phyloP scores from a whole-genome alignment of 2,113 vertebrate species.

The Calyptomena viridis region DNA sequence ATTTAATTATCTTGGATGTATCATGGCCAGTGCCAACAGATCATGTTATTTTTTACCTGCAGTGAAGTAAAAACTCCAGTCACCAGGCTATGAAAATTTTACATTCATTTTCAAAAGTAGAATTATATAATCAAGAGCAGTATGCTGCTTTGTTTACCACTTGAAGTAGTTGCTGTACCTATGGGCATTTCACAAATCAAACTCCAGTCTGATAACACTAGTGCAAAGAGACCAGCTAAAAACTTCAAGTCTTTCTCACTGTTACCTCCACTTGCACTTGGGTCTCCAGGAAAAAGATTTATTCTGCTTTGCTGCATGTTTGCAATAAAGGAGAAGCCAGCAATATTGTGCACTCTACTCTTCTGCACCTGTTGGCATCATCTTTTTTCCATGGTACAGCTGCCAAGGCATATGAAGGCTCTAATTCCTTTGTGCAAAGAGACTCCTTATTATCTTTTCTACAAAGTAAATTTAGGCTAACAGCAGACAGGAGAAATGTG shows the following conservation, averaged over 20 bases:
- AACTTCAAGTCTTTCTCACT: not conserved
- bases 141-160: not conserved
- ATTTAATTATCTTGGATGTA: not conserved
- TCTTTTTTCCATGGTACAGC: not conserved
- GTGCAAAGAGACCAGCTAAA: not conserved
- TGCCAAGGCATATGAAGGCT: not conserved
- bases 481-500: not conserved
- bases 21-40: not conserved
- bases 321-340: not conserved
- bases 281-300: not conserved
- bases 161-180: not conserved
- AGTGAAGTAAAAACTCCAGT: not conserved
- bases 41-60: not conserved
- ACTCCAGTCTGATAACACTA: not conserved
- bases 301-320: not conserved
- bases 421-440: slow-evolving; percentile 13
- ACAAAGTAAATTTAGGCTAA: slow-evolving; percentile 11
- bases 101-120: not conserved
- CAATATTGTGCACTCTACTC: not conserved
- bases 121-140: not conserved
- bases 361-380: not conserved
- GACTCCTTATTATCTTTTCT: not conserved
- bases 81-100: not conserved
- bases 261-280: not conserved
- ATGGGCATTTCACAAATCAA: not conserved